Evolutionary conservation across 2,113 vertebrate species (phyloP), one percentile per base, ranked within the genome.

Genomic region (Chaetodon trifascialis): DNA sequence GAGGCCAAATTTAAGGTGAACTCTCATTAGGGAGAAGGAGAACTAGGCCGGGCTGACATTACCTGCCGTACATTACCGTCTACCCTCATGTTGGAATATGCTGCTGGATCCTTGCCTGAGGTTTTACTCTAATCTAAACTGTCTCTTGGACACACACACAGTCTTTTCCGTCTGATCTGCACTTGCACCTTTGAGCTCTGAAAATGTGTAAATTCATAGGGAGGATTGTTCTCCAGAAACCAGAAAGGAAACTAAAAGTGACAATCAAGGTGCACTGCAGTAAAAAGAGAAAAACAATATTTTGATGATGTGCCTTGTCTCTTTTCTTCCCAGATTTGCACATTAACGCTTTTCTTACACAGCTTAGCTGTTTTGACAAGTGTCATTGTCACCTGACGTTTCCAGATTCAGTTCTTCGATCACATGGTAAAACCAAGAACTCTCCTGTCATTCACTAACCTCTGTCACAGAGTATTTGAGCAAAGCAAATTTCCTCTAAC

Each of bases 41-140:
- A 81, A 66, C 63, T 52, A 42, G 4, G 14, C 49, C 1, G 17
- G 19, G 40, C 74, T 83, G 71, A 52, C 68, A 83, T 77, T 72
- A 86, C 69, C 40, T 83, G 72, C 47, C 8, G 17, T 60, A 64
- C 25, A 82, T 30, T 30, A 2, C 42, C 38, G 75, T 63, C 36
- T 75, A 36, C 71, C 59, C 51, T 70, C 54, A 44, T 30, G 71
- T 73, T 64, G 69, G 42, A 70, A 73, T 40, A n/a, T 6, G 4
- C 58, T 42, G 62, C 66, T 36, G 46, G 40, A 88, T 81, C 63
- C 56, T 70, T 30, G 63, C 73, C 66, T 80, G 76, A 80, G 70
- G 78, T 87, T 82, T 90, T 64, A 86, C 85, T 89, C 72, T 82
- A 88, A 90, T 92, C 81, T 64, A 73, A 80, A 73, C 47, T 25